These are phyloP conservation scores for Tuta absoluta DNA, from an alignment of 2,888 invertebrate genomes.

Conservation along the genomic window DNA sequence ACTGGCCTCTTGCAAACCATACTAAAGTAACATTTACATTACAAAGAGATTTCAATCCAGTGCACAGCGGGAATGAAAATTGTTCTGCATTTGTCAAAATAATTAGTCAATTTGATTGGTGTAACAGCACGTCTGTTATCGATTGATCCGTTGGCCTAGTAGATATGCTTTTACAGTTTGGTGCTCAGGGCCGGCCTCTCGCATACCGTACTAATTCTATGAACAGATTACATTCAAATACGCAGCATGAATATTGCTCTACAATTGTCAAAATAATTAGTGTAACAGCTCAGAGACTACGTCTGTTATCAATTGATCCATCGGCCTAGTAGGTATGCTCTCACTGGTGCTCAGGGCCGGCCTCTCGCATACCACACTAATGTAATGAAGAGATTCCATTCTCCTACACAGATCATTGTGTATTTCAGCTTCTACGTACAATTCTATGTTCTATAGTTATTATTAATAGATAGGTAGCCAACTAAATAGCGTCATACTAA, in stretches of 20 bases:
- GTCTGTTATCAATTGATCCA: neutral
- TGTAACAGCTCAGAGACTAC: neutral
- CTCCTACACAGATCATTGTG: neutral
- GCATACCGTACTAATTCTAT: neutral
- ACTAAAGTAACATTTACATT: too few species aligned
- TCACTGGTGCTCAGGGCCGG: neutral
- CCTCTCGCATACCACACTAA: neutral
- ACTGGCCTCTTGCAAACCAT: too few species aligned
- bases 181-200: neutral
- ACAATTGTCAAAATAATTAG: too few species aligned
- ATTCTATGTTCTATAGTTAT: too few species aligned
- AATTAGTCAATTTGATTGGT: neutral
- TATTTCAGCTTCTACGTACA: neutral
- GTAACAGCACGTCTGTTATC: neutral
- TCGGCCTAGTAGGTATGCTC: neutral
- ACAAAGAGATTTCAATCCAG: too few species aligned
- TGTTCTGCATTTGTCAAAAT: too few species aligned
- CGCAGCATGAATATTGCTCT: conserved; percentile 2
- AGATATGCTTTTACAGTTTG: neutral
- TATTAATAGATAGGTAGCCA: too few species aligned
- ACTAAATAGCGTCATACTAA: too few species aligned
- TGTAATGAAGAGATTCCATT: neutral
- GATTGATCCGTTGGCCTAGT: neutral
- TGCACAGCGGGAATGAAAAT: too few species aligned
- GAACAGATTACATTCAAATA: conserved; percentile 18